A percentile compares a stretch with the other conserved stretches of the same genome.
phyloP scores from a whole-genome alignment of 2,888 invertebrate genomes.

The Ochlodes sylvanus region DNA sequence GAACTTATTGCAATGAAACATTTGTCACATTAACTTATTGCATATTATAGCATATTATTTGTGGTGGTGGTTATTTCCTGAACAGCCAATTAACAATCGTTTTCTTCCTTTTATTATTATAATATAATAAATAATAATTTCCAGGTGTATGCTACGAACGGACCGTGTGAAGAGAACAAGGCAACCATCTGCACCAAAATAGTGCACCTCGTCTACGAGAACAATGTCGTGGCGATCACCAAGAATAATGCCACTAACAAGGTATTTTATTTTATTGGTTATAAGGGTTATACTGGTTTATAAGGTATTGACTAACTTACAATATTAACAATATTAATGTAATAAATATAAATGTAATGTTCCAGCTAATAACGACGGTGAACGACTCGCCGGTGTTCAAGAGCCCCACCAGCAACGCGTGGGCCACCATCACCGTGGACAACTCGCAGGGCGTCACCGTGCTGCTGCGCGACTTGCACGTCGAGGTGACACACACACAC shows the following conservation, averaged over 20 bases:
- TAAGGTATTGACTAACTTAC: no score
- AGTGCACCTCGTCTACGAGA: conserved; percentile 87
- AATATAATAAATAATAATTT: not conserved
- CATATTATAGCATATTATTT: no score
- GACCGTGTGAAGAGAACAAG: conserved; percentile 85
- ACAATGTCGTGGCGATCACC: conserved; percentile 85
- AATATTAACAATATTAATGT: no score
- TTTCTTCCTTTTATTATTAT: not conserved
- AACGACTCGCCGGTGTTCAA: conserved; percentile 71
- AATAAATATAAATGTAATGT: no score
- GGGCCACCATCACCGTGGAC: conserved; percentile 85
- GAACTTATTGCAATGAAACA: no score
- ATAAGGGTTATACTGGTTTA: no score
- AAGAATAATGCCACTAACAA: conserved; percentile 68
- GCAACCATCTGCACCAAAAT: conserved; percentile 87
- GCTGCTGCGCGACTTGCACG: conserved; percentile 87
- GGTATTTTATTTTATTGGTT: conserved; percentile 53
- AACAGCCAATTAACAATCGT: no score
- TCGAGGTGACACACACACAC: conserved; percentile 76
- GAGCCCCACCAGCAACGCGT: conserved; percentile 85
- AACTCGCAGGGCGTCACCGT: conserved; percentile 87
- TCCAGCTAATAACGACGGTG: conserved; percentile 78
- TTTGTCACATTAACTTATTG: no score
- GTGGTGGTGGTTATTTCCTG: no score
- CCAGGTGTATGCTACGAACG: conserved; percentile 89